Evolutionary conservation across 1,140 invertebrate genomes (phyloP).

Genomic region (Nomia melanderi): DNA sequence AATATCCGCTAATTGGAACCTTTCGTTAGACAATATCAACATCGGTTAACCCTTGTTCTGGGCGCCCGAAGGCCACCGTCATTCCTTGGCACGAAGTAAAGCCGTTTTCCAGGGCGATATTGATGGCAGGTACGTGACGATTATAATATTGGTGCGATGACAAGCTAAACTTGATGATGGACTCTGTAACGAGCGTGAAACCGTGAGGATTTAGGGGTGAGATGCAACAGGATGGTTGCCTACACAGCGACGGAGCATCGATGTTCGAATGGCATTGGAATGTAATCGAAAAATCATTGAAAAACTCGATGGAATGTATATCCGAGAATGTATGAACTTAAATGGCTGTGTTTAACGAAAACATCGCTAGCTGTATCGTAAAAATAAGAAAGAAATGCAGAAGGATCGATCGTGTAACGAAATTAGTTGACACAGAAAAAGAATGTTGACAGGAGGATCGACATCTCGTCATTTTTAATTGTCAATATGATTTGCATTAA

Average conservation of each 20-base stretch:
- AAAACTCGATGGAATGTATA: neutral
- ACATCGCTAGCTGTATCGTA: neutral
- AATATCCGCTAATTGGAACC: neutral
- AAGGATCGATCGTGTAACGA: neutral
- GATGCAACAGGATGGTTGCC: neutral
- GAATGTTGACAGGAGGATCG: neutral
- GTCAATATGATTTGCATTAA: neutral
- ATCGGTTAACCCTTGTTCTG: slow-evolving; percentile 5
- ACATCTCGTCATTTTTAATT: neutral
- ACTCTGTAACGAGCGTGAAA: neutral
- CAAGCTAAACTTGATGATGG: slow-evolving; percentile 13
- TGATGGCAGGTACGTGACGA: slow-evolving; percentile 16
- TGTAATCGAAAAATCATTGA: neutral
- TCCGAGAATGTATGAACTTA: neutral
- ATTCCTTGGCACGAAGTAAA: slow-evolving; percentile 26
- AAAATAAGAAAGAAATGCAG: neutral
- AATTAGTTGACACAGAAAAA: neutral
- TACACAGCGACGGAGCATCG: slow-evolving; percentile 34
- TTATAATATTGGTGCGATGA: neutral
- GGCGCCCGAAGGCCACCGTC: neutral
- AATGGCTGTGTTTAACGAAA: neutral
- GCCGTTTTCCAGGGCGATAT: neutral
- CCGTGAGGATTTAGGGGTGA: neutral
- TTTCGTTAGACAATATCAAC: neutral
- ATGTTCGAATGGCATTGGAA: neutral